phyloP scores from a whole-genome alignment of 2,113 vertebrate species.

The Ondatra zibethicus region DNA sequence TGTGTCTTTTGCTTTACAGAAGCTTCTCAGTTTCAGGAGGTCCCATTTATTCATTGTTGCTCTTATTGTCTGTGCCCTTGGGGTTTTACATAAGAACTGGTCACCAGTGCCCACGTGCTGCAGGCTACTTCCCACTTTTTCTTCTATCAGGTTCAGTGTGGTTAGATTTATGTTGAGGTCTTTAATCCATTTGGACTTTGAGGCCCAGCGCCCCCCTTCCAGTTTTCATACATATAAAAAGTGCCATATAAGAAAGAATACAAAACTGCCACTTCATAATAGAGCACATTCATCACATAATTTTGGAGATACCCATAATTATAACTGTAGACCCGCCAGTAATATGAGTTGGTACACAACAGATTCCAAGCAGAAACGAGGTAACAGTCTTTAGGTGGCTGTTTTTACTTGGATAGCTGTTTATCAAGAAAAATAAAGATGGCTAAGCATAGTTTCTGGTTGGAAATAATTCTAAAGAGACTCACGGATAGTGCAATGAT shows the following conservation, averaged over 20 bases:
- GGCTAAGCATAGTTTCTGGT: background rate
- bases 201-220: background rate
- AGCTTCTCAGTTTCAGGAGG: too few species aligned
- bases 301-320: background rate
- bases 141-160: too few species aligned
- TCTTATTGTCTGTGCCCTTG: too few species aligned
- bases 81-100: too few species aligned
- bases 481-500: background rate
- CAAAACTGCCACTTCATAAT: background rate
- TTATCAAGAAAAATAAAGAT: slow-evolving; percentile 35
- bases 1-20: too few species aligned
- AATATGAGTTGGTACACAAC: background rate
- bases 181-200: too few species aligned
- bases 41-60: too few species aligned
- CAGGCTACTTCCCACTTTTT: too few species aligned
- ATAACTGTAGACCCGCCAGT: background rate
- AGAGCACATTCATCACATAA: background rate
- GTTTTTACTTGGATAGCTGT: slow-evolving; percentile 7
- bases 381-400: background rate
- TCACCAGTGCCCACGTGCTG: too few species aligned
- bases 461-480: background rate
- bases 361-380: background rate
- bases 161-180: too few species aligned
- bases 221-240: slow-evolving; percentile 31
- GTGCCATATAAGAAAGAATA: background rate